These are phyloP conservation scores for Aphidoletes aphidimyza DNA, from an alignment of 2,888 invertebrate species.

Conservation along the genomic window DNA sequence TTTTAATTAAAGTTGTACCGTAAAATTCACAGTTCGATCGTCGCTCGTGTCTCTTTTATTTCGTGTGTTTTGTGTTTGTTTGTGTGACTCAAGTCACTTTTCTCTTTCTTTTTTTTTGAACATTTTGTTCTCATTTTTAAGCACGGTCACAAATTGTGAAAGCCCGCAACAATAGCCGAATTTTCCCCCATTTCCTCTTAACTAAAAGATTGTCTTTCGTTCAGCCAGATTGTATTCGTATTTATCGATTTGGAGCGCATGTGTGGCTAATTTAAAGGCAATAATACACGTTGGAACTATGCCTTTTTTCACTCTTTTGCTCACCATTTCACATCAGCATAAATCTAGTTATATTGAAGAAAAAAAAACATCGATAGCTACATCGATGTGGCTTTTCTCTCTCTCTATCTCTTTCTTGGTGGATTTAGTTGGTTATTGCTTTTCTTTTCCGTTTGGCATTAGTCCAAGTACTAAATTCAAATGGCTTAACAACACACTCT, in stretches of 20 bases:
- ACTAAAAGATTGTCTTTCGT: not conserved
- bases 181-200: not conserved
- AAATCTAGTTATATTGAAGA: too few relatives aligned
- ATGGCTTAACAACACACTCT: too few relatives aligned
- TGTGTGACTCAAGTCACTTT: not conserved
- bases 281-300: too few relatives aligned
- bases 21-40: constrained; percentile 22
- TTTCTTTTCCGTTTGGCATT: too few relatives aligned
- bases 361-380: too few relatives aligned
- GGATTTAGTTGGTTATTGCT: too few relatives aligned
- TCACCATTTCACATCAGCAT: too few relatives aligned
- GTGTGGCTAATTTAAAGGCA: constrained; percentile 28
- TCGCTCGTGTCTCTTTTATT: not conserved
- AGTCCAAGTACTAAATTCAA: too few relatives aligned
- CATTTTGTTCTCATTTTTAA: not conserved
- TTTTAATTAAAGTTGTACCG: constrained; percentile 33
- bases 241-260: constrained; percentile 46
- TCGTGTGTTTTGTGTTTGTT: too few relatives aligned
- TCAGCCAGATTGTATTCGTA: not conserved
- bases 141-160: not conserved
- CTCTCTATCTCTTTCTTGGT: too few relatives aligned
- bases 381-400: too few relatives aligned
- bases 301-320: too few relatives aligned
- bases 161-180: not conserved
- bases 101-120: not conserved